Evolutionary conservation across 2,113 vertebrate species (phyloP), one percentile per base, ranked within the genome.

Genomic region (Cololabis saira): DNA sequence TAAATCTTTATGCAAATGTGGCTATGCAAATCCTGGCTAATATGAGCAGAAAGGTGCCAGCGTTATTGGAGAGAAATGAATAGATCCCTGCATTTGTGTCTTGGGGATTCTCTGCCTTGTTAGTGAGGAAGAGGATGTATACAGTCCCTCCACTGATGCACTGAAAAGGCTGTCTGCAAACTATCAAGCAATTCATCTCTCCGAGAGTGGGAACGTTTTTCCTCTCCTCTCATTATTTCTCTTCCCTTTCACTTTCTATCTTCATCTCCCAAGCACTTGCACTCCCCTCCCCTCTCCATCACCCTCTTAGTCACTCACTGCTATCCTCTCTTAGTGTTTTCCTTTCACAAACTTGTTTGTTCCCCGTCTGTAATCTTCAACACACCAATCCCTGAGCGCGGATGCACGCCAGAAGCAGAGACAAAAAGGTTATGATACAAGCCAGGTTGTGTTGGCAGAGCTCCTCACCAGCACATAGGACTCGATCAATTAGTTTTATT

Each of bases 91-190:
- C 27, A 70, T 72, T 79, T 82, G 78, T 83, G 83, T 88, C 82
- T 88, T 82, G 88, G 85, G 84, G 80, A 88, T 90, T 88, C 82
- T 80, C 72, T 83, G 70, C 76, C 85, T 89, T 90, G 89, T 90
- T 89, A 89, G 83, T 68, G 85, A 78, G 78, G 75, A 85, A 76
- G 74, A 63, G 80, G 74, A 87, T 78, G 67, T 76, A 87, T 86
- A 80, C 69, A 81, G 83, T 84, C 83, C 86, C 77, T 84, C 76
- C 80, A 64, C 83, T 83, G 81, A 87, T 80, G 77, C 77, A 70
- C 61, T 75, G 80, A 81, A 86, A 80, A 88, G 80, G 68, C 83
- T 79, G 85, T 83, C 82, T 86, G 67, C 74, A 80, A 90, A 90
- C 83, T 81, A 87, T 86, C 81, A 86, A 78, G 77, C 79, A 63